phyloP scores from a whole-genome alignment of 2,113 vertebrate species.

The Acanthochromis polyacanthus region DNA sequence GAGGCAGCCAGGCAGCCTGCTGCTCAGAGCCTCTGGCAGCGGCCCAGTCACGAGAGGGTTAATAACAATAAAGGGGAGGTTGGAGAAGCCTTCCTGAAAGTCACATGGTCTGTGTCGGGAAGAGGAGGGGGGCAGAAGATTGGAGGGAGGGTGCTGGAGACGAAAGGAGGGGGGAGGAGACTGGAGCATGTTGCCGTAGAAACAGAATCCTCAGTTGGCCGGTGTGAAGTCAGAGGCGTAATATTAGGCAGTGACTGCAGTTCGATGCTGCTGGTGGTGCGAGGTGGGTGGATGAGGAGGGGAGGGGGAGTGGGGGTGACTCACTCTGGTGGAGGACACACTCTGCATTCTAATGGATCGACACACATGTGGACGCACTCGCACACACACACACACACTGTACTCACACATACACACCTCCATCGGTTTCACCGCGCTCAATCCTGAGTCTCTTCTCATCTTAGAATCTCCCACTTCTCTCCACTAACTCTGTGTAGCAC shows the following conservation, averaged over 20 bases:
- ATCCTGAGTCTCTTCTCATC: neutral
- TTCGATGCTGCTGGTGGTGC: slow-evolving; percentile 73
- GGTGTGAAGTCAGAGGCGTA: slow-evolving; percentile 82
- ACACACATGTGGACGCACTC: slow-evolving; percentile 20
- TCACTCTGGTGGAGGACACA: slow-evolving; percentile 70
- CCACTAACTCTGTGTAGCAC: neutral
- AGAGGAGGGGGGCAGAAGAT: slow-evolving; percentile 39
- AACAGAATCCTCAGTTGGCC: slow-evolving; percentile 83
- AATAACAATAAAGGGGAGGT: slow-evolving; percentile 78
- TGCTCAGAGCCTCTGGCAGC: slow-evolving; percentile 67
- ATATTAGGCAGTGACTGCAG: slow-evolving; percentile 83
- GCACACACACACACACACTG: slow-evolving; percentile 3
- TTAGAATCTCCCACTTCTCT: slow-evolving; percentile 5
- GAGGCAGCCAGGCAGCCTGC: slow-evolving; percentile 62
- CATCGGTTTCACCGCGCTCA: slow-evolving; percentile 26
- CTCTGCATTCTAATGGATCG: slow-evolving; percentile 82
- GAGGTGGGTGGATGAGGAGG: slow-evolving; percentile 64
- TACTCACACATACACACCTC: slow-evolving; percentile 27
- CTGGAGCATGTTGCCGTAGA: slow-evolving; percentile 81
- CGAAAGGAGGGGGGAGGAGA: slow-evolving; percentile 71
- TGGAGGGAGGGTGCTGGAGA: slow-evolving; percentile 27
- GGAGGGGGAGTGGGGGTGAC: slow-evolving; percentile 59
- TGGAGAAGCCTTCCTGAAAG: slow-evolving; percentile 82
- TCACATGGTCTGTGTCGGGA: slow-evolving; percentile 81
- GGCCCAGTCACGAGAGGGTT: slow-evolving; percentile 75